A percentile compares a stretch with the other conserved stretches of the same genome.
Conservation (phyloP, 92 coral and sea anemone genomes). For the Bergia sp. region DNA sequence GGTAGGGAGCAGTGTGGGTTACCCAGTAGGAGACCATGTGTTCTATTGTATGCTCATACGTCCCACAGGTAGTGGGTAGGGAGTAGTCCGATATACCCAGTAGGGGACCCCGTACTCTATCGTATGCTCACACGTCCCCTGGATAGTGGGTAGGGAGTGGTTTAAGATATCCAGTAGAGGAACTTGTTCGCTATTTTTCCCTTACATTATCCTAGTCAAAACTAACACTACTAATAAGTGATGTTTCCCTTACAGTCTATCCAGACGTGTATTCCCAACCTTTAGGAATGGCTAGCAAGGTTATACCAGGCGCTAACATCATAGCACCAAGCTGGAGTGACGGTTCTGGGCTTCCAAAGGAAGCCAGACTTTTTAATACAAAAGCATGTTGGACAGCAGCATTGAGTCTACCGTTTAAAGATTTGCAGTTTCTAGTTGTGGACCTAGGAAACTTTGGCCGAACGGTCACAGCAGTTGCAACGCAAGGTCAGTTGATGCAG, state of each 20-base stretch:
- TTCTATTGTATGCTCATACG: too few relatives aligned
- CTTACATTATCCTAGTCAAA: too few relatives aligned
- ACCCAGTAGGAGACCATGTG: too few relatives aligned
- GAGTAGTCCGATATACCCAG: too few relatives aligned
- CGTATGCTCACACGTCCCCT: too few relatives aligned
- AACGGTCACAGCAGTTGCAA: conserved; percentile 24
- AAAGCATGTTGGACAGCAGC: not conserved
- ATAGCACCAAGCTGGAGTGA: not conserved
- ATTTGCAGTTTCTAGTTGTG: conserved; percentile 6
- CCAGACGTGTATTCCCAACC: conserved; percentile 9
- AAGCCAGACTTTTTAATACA: not conserved
- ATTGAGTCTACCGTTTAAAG: not conserved
- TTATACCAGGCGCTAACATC: conserved; percentile 3
- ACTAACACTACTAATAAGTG: not conserved
- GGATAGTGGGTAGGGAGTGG: too few relatives aligned
- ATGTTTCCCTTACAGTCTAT: not conserved
- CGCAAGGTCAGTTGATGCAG: conserved; percentile 7
- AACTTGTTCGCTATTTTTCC: too few relatives aligned
- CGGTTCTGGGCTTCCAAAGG: not conserved
- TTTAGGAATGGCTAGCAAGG: not conserved
- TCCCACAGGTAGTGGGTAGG: too few relatives aligned
- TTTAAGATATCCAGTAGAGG: too few relatives aligned
- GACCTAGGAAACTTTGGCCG: conserved; percentile 8
- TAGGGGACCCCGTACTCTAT: too few relatives aligned
- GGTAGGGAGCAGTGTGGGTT: too few relatives aligned